Evolutionary conservation across 2,888 invertebrate genomes (phyloP), one percentile per base, ranked within the genome.

Genomic region (Yponomeuta cagnagella): DNA sequence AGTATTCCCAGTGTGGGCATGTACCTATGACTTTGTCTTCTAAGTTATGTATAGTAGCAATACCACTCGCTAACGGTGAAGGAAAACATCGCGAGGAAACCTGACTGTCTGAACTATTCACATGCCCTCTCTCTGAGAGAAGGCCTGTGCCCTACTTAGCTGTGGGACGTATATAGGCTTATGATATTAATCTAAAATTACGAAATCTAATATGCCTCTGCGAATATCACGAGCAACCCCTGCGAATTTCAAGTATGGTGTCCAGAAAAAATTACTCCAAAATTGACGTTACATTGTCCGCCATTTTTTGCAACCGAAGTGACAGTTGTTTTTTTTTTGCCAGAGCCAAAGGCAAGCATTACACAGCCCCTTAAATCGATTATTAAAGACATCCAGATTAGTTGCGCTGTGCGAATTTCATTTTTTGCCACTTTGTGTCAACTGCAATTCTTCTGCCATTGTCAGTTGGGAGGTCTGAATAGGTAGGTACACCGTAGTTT

Each of bases 301-400:
- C 83, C 81, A 84, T 84, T 87, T 87, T 86, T 85, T 82, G 80
- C 77, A 75, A 75, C 74, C 74, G 76, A 82, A 81, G 80, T 83
- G 86, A 86, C 52, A 52, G 52, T 52, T 52, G 52, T 52, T 52
- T 52, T 52, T 52, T 52, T 52, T 52, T 5, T 8, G 8, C 43
- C 43, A 0, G 52, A 52, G 52, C 12, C 52, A 52, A 52, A 15
- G 52, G 52, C 52, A 52, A 1, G 52, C 52, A 15, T 15, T 15
- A 15, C 12, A 52, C 52, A 52, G 52, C 15, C 52, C 15, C 52
- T 52, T 52, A 15, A 52, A 52, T 52, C 52, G 52, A 52, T 52
- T 52, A 52, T 52, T 52, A 52, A 52, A 52, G 52, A 52, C 87
- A 86, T 80, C 80, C 80, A 77, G 77, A 81, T 80, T 78, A 48